phyloP scores from a whole-genome alignment of 1,140 invertebrate genomes.

The Daktulosphaira vitifoliae region DNA sequence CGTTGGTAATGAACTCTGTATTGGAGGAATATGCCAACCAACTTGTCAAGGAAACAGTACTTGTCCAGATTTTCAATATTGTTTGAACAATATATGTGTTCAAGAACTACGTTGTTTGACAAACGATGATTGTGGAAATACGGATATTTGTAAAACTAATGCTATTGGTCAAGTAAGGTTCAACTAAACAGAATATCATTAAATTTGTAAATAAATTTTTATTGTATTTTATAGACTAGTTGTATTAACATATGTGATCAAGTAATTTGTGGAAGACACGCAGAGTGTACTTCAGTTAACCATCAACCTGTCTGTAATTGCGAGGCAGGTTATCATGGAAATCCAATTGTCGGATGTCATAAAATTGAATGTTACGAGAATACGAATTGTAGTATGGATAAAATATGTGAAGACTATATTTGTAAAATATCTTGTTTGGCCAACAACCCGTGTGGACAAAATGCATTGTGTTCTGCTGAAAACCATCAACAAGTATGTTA shows the following conservation, averaged over 20 bases:
- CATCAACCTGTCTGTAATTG: conserved; percentile 69
- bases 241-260: conserved; percentile 72
- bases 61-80: conserved; percentile 73
- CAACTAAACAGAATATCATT: not conserved
- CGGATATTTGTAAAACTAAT: conserved; percentile 60
- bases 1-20: conserved; percentile 68
- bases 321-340: conserved; percentile 63
- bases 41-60: conserved; percentile 65
- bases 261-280: conserved; percentile 49
- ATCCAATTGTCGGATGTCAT: conserved; percentile 63
- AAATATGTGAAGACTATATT: conserved; percentile 68
- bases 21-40: conserved; percentile 67
- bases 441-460: conserved; percentile 68
- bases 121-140: conserved; percentile 59
- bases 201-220: not conserved
- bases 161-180: conserved; percentile 50
- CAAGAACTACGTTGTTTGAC: conserved; percentile 64
- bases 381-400: conserved; percentile 66
- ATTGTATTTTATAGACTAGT: not conserved
- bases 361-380: conserved; percentile 68
- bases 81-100: conserved; percentile 69
- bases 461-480: conserved; percentile 70
- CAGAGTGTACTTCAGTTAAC: conserved; percentile 60
- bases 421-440: conserved; percentile 75
- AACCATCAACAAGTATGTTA: conserved; percentile 68